phyloP scores from a whole-genome alignment of 2,888 invertebrate genomes.

The Acleris laterana region DNA sequence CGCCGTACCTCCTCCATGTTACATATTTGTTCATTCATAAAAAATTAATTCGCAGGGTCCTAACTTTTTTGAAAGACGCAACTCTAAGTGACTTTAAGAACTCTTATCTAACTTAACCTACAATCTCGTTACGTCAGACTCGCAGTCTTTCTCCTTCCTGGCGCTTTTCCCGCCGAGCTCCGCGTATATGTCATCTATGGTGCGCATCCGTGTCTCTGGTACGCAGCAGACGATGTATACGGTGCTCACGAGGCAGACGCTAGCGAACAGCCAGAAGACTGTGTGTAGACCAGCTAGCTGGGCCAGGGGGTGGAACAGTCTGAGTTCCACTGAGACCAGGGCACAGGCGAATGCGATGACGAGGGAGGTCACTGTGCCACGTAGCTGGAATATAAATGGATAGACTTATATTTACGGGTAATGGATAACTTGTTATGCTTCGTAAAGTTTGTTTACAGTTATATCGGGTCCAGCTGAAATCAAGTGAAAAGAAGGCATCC shows the following conservation, averaged over 20 bases:
- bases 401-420: background rate
- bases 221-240: constrained; percentile 66
- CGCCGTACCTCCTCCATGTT: too few species aligned
- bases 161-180: constrained; percentile 60
- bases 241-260: constrained; percentile 70
- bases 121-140: constrained; percentile 68
- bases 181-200: constrained; percentile 72
- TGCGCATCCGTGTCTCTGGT: constrained; percentile 71
- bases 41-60: too few species aligned
- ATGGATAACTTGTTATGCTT: background rate
- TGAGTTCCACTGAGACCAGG: constrained; percentile 67
- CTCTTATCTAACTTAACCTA: constrained; percentile 42
- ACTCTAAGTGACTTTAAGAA: too few species aligned
- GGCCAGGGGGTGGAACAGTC: constrained; percentile 73
- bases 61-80: too few species aligned
- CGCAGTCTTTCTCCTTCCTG: constrained; percentile 56
- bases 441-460: too few species aligned
- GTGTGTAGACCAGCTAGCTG: constrained; percentile 62
- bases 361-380: constrained; percentile 75
- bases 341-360: constrained; percentile 74
- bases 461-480: too few species aligned
- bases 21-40: too few species aligned
- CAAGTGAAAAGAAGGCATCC: too few species aligned
- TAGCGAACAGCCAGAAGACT: constrained; percentile 72
- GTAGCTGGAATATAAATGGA: constrained; percentile 57